phyloP scores from a whole-genome alignment of 2,888 invertebrate species.

The Melipona bicolor region DNA sequence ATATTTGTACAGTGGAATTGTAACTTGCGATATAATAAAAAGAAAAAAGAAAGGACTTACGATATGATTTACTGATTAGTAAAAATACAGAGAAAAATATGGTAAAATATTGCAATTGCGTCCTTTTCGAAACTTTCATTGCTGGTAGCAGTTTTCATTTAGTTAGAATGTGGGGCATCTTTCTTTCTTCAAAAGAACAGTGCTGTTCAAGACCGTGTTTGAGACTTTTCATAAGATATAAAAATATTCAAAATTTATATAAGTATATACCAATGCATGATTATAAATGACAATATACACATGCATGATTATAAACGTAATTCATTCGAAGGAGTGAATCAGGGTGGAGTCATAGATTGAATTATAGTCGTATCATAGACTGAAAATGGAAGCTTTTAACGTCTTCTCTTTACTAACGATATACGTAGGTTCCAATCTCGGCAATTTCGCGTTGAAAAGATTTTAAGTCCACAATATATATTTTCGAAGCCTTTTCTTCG shows the following conservation, averaged over 20 bases:
- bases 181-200: constrained; percentile 10
- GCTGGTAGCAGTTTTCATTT: background rate
- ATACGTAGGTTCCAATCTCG: constrained; percentile 1
- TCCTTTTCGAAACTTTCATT: constrained; percentile 12
- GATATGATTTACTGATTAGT: constrained; percentile 19
- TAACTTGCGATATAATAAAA: background rate
- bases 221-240: constrained; percentile 31
- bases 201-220: background rate
- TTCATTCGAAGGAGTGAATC: background rate
- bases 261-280: constrained; percentile 7
- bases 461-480: background rate
- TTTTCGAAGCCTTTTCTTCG: background rate
- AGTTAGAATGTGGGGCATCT: background rate
- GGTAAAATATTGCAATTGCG: background rate
- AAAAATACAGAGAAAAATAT: constrained; percentile 35
- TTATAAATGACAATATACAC: constrained; percentile 1
- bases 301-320: constrained; percentile 23
- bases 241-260: constrained; percentile 38
- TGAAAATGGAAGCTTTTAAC: constrained; percentile 12
- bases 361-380: background rate
- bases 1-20: constrained; percentile 20
- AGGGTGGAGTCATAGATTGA: background rate
- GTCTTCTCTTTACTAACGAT: constrained; percentile 8
- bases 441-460: constrained; percentile 5
- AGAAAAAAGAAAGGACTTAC: background rate